A percentile compares a stretch with the other conserved stretches of the same genome.
Conservation (phyloP, 1,140 invertebrate species). For the Drosophila orena region DNA sequence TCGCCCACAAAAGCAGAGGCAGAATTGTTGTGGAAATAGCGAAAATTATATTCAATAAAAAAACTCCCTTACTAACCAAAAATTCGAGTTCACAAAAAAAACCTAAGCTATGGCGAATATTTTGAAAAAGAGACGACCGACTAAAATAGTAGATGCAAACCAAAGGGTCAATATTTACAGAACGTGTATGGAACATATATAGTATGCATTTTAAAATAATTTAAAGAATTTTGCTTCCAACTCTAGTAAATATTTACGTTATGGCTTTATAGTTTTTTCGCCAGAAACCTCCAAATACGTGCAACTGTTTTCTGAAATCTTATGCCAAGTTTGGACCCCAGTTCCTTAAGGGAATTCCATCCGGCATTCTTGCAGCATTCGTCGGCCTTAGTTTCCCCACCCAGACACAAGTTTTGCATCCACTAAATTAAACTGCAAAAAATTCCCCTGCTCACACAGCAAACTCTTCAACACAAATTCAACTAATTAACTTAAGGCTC, state of each 20-base stretch:
- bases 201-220: neutral
- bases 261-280: neutral
- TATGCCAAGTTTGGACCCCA: neutral
- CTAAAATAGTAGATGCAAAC: too few relatives aligned
- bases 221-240: neutral
- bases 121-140: neutral
- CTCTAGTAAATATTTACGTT: too few relatives aligned
- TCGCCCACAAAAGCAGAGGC: slow-evolving; percentile 20
- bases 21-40: slow-evolving; percentile 29
- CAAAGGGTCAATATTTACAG: neutral
- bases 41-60: slow-evolving; percentile 28
- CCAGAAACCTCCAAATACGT: neutral
- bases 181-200: too few relatives aligned
- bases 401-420: slow-evolving; percentile 40
- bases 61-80: neutral
- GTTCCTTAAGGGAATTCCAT: neutral
- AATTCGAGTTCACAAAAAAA: neutral
- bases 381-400: neutral
- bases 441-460: slow-evolving; percentile 25
- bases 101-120: slow-evolving; percentile 1
- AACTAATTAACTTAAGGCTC: slow-evolving; percentile 68
- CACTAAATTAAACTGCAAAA: slow-evolving; percentile 65
- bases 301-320: neutral
- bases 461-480: slow-evolving; percentile 58
- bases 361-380: neutral